Evolutionary conservation across 2,888 invertebrate species (phyloP).

Genomic region (Phortica magna): DNA sequence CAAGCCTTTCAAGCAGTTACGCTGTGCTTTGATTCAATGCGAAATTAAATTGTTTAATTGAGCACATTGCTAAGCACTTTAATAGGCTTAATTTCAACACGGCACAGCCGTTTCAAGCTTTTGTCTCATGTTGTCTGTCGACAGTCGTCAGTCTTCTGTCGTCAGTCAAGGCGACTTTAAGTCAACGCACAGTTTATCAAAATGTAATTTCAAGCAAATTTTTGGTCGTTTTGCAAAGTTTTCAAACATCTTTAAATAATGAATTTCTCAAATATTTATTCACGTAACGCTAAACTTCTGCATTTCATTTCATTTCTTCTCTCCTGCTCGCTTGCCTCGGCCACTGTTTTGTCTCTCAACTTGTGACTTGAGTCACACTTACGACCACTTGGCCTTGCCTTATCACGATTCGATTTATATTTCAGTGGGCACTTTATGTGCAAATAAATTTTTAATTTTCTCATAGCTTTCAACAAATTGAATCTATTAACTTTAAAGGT

Average conservation of each 20-base stretch:
- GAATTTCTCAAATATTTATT: not conserved
- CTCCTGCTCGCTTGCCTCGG: not conserved
- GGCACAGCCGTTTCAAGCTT: not conserved
- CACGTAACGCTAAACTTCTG: not conserved
- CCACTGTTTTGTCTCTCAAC: no score
- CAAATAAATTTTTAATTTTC: slow-evolving; percentile 20
- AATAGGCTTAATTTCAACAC: slow-evolving; percentile 26
- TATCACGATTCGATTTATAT: no score
- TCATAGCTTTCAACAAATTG: slow-evolving; percentile 8
- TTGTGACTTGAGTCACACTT: no score
- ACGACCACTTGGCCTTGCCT: no score
- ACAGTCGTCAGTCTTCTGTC: not conserved
- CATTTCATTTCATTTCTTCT: not conserved
- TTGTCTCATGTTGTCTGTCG: no score
- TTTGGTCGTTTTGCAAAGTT: not conserved
- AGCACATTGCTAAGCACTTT: slow-evolving; percentile 18
- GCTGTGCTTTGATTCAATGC: slow-evolving; percentile 12
- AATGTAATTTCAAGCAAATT: not conserved
- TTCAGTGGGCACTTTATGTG: no score
- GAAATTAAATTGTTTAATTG: slow-evolving; percentile 33
- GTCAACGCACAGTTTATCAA: not conserved
- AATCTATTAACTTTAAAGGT: slow-evolving; percentile 15
- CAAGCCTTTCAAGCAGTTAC: not conserved
- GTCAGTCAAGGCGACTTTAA: not conserved
- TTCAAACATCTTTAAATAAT: not conserved